Evolutionary conservation across 2,888 invertebrate species (phyloP).

Genomic region (Xestobium rufovillosum): DNA sequence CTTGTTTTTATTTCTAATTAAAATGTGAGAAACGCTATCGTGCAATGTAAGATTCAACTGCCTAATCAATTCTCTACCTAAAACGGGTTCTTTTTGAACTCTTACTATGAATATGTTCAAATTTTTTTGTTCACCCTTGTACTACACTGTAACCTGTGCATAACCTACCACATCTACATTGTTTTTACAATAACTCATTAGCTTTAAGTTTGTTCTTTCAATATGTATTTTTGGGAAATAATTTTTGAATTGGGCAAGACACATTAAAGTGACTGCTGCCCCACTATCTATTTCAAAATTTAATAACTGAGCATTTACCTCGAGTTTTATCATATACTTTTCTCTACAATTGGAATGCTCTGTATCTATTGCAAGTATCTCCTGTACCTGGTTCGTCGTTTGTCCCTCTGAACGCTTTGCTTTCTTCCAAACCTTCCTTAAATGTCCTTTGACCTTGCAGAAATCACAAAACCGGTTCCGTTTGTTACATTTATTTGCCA

Average conservation of each 20-base stretch:
- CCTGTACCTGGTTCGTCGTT: no score
- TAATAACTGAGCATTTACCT: background rate
- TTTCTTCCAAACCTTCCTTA: background rate
- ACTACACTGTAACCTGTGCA: background rate
- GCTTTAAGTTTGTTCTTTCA: background rate
- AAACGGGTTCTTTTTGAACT: background rate
- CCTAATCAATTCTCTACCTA: background rate
- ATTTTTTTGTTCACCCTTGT: background rate
- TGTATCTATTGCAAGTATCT: no score
- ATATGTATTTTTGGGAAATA: background rate
- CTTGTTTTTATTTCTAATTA: background rate
- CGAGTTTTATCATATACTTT: background rate
- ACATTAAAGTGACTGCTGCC: background rate
- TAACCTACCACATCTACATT: background rate
- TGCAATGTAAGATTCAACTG: slow-evolving; percentile 2
- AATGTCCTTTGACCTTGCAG: no score
- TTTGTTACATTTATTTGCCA: no score
- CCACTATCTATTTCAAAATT: background rate
- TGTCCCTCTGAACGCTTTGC: no score
- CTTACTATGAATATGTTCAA: background rate
- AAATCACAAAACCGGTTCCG: no score
- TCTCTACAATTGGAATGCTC: no score
- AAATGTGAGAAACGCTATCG: background rate
- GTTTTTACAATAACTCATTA: background rate
- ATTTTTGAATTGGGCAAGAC: background rate